These are phyloP conservation scores for Actenoides hombroni DNA, from an alignment of 2,113 vertebrate species.

Conservation along the genomic window DNA sequence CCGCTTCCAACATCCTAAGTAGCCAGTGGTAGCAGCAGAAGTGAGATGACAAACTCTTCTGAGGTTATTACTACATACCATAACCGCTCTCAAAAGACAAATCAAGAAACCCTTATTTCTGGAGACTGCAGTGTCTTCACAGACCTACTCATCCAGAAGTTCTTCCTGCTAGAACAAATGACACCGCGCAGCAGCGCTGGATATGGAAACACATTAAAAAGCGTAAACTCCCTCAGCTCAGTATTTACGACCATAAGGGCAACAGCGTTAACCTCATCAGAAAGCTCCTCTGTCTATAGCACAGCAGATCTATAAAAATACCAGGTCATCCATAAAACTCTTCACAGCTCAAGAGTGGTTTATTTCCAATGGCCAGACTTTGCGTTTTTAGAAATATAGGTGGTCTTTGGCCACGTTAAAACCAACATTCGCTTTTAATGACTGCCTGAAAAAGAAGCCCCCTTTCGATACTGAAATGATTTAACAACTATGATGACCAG, in stretches of 20 bases:
- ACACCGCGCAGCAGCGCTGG: rapidly evolving
- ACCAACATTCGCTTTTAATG: rapidly evolving
- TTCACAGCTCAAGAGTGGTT: background rate
- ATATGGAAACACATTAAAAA: background rate
- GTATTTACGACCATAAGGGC: background rate
- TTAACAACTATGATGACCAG: background rate
- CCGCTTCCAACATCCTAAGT: background rate
- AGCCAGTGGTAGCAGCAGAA: background rate
- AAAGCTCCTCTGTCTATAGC: background rate
- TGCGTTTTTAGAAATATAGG: rapidly evolving
- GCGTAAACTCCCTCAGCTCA: background rate
- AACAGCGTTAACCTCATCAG: background rate
- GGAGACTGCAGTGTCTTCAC: background rate
- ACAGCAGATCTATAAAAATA: background rate
- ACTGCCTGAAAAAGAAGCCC: background rate
- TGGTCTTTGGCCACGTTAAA: background rate
- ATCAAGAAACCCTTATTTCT: background rate
- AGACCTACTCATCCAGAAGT: background rate
- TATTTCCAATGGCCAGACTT: background rate
- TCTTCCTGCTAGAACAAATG: background rate
- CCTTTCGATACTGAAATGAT: background rate
- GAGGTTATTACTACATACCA: background rate
- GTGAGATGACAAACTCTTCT: background rate
- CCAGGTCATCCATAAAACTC: background rate
- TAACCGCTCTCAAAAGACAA: background rate